Evolutionary conservation across 2,888 invertebrate species (phyloP).

Genomic region (Meteorus colon): DNA sequence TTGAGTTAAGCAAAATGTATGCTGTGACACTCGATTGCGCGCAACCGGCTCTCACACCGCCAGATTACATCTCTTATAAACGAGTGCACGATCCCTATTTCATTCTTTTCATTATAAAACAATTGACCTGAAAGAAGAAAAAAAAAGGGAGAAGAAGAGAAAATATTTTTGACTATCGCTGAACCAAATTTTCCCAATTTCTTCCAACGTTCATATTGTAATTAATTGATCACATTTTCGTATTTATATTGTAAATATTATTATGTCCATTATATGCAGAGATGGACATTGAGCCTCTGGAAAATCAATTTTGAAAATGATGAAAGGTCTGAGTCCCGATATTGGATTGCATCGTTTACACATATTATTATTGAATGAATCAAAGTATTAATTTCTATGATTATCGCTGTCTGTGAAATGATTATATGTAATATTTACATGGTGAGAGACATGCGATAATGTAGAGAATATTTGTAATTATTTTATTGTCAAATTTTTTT

Average conservation of each 20-base stretch:
- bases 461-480: background rate
- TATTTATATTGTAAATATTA: constrained; percentile 43
- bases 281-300: constrained; percentile 1
- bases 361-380: constrained; percentile 15
- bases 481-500: background rate
- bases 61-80: constrained; percentile 51
- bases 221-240: background rate
- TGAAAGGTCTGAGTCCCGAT: background rate
- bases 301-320: background rate
- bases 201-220: constrained; percentile 13
- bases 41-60: constrained; percentile 71
- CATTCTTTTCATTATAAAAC: background rate
- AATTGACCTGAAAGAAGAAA: background rate
- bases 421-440: constrained; percentile 38
- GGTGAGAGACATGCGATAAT: background rate
- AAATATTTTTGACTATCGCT: constrained; percentile 27
- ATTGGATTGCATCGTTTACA: constrained; percentile 10
- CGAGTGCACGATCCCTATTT: constrained; percentile 25
- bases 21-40: constrained; percentile 63
- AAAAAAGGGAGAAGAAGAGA: background rate
- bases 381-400: constrained; percentile 36
- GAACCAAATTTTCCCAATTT: constrained; percentile 38
- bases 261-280: constrained; percentile 29
- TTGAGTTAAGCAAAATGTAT: constrained; percentile 29
- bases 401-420: constrained; percentile 21